Evolutionary conservation across 2,797 vertebrate genomes (phyloP), one percentile per base, ranked within the genome.

Genomic region (Hybognathus amarus): DNA sequence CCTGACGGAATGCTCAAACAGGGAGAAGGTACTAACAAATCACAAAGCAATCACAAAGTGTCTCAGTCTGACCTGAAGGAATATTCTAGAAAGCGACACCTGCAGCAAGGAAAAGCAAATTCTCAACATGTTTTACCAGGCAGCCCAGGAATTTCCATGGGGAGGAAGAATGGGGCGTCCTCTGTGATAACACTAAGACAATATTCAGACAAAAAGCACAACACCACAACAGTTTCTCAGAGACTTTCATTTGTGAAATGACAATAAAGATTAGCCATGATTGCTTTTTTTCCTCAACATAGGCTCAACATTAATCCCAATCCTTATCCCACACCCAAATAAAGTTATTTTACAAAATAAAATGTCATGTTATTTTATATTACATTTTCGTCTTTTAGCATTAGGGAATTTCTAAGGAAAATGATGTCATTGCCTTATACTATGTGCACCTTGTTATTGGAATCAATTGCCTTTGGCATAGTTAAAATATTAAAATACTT

Each of bases 61-160:
- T 87, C 85, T 90, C 90, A 85, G 87, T 90, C 82, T 89, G 88
- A 15, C 78, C 86, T 89, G 78, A 36, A 89, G 93, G 92, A 93
- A 94, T 94, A 88, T 92, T 92, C 86, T 85, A 89, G 90, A 87
- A 89, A 91, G 86, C 83, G 87, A 92, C 91, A 94, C 92, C 93
- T 93, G 93, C 91, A 93, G 90, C 90, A 89, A 93, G 86, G 36
- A 61, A 83, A 79, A 90, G 18, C 1, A 88, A 88, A 81, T 85
- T 82, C 80, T 82, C 22, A 77, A 91, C 93, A 94, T 89, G 93
- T 93, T 90, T 90, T 89, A 87, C 93, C 93, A 94, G 91, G 92
- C 86, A 91, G 47, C 24, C 27, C 33, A 89, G 90, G 93, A 92
- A 94, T 93, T 17, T 10, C 81, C 59, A 82, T 24, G 63, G 17